Evolutionary conservation across 2,113 vertebrate species (phyloP).

Genomic region (Tyto alba): DNA sequence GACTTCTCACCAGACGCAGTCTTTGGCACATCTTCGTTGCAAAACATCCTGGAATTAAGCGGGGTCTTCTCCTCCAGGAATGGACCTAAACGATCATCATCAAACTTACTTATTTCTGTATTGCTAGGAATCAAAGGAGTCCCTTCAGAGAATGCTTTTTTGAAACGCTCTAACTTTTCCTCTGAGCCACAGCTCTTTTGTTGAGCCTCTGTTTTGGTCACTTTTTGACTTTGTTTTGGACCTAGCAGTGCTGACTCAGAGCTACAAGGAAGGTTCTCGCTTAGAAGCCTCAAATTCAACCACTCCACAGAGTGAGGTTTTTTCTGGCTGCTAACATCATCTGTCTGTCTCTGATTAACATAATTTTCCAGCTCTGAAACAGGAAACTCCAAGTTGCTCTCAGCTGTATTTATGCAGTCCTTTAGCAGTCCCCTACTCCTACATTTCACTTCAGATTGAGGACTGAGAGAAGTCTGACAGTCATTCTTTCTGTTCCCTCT

Average conservation of each 20-base stretch:
- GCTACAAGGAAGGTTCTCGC: slow-evolving; percentile 34
- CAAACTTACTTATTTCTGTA: not conserved
- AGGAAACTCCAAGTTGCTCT: slow-evolving; percentile 67
- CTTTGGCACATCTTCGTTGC: slow-evolving; percentile 66
- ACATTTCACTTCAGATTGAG: not conserved
- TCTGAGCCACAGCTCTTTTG: slow-evolving; percentile 43
- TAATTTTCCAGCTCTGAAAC: slow-evolving; percentile 63
- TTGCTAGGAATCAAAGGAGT: slow-evolving; percentile 35
- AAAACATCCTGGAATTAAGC: slow-evolving; percentile 68
- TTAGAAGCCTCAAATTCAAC: slow-evolving; percentile 39
- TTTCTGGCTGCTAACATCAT: slow-evolving; percentile 64
- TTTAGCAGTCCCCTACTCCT: slow-evolving; percentile 30
- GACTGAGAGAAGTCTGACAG: not conserved
- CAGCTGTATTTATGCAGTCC: slow-evolving; percentile 67
- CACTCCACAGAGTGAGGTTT: slow-evolving; percentile 59
- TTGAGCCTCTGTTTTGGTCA: slow-evolving; percentile 55
- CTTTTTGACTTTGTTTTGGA: slow-evolving; percentile 63
- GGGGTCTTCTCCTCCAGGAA: slow-evolving; percentile 53
- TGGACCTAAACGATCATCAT: slow-evolving; percentile 26
- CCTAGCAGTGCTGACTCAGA: slow-evolving; percentile 69
- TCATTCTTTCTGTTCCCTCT: not conserved
- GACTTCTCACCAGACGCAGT: slow-evolving; percentile 71
- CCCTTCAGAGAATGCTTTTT: slow-evolving; percentile 59
- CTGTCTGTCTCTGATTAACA: slow-evolving; percentile 63
- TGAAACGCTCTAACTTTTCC: slow-evolving; percentile 46